Evolutionary conservation across 2,888 invertebrate species (phyloP).

Genomic region (Synergus itoensis): DNA sequence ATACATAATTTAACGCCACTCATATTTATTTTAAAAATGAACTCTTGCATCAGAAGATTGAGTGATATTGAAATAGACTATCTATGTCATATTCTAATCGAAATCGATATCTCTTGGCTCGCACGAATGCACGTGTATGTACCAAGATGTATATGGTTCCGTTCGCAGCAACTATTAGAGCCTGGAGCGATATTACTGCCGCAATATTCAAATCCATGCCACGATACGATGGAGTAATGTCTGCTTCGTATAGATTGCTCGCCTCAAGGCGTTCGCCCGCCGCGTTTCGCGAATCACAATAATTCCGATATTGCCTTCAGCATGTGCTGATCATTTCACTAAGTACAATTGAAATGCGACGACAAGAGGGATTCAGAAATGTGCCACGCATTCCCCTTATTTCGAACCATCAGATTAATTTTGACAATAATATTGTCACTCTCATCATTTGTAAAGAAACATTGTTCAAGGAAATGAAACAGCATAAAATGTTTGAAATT

Average conservation of each 20-base stretch:
- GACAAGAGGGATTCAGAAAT: constrained; percentile 58
- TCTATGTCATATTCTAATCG: constrained; percentile 48
- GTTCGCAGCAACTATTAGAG: constrained; percentile 75
- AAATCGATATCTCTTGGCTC: constrained; percentile 54
- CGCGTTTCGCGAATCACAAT: constrained; percentile 72
- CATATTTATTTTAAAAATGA: no score
- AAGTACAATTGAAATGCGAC: constrained; percentile 67
- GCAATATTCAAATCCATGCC: constrained; percentile 76
- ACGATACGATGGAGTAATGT: constrained; percentile 73
- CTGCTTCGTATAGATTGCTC: constrained; percentile 75
- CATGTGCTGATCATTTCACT: constrained; percentile 74
- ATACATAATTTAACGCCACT: no score
- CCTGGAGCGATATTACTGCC: constrained; percentile 73
- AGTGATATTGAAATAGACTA: no score
- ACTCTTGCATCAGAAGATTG: no score
- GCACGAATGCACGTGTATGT: constrained; percentile 57
- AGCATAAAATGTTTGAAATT: no score
- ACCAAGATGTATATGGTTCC: constrained; percentile 64
- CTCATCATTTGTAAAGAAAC: background rate
- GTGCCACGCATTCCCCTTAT: background rate
- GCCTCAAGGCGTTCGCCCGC: constrained; percentile 68
- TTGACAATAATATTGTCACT: background rate
- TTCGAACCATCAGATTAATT: background rate
- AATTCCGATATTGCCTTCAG: constrained; percentile 77
- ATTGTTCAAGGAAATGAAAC: background rate